Evolutionary conservation across 1,140 invertebrate genomes (phyloP).

Genomic region (Gryon sp.): DNA sequence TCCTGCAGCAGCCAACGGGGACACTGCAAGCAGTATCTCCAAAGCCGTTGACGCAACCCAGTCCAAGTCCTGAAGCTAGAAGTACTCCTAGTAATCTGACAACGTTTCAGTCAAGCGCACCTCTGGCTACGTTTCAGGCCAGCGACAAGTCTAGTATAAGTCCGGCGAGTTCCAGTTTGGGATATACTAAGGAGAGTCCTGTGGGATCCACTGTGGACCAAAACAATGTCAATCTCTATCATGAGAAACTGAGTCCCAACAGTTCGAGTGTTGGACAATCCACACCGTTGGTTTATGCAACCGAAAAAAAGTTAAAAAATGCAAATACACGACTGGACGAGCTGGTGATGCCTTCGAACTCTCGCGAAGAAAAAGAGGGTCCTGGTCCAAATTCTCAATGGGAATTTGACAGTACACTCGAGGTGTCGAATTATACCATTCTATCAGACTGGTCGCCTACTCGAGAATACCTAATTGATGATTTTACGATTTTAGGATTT

Average conservation of each 20-base stretch:
- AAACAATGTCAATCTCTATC: constrained; percentile 68
- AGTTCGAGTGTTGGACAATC: constrained; percentile 73
- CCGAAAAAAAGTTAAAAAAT: constrained; percentile 60
- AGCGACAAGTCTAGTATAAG: constrained; percentile 77
- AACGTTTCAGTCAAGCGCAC: constrained; percentile 76
- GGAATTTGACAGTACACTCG: constrained; percentile 74
- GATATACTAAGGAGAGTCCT: constrained; percentile 75
- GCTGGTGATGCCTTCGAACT: constrained; percentile 69
- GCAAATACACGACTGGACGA: constrained; percentile 71
- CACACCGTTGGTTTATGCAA: constrained; percentile 72
- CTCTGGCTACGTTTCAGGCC: constrained; percentile 75
- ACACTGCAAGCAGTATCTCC: constrained; percentile 58
- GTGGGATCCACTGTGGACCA: constrained; percentile 72
- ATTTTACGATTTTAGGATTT: constrained; percentile 86
- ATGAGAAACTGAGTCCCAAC: constrained; percentile 74
- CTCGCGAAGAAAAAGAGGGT: constrained; percentile 27
- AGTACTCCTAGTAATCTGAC: constrained; percentile 74
- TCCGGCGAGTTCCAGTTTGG: constrained; percentile 74
- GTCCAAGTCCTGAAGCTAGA: constrained; percentile 67
- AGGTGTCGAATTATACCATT: constrained; percentile 77
- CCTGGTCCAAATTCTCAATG: constrained; percentile 79
- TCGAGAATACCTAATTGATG: constrained; percentile 85
- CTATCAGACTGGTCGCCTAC: constrained; percentile 83
- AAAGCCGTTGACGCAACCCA: constrained; percentile 63
- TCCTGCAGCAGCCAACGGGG: constrained; percentile 81